Base-by-base conservation (phyloP, 92 coral and sea anemone species). In the Bergia puertoricense region DNA sequence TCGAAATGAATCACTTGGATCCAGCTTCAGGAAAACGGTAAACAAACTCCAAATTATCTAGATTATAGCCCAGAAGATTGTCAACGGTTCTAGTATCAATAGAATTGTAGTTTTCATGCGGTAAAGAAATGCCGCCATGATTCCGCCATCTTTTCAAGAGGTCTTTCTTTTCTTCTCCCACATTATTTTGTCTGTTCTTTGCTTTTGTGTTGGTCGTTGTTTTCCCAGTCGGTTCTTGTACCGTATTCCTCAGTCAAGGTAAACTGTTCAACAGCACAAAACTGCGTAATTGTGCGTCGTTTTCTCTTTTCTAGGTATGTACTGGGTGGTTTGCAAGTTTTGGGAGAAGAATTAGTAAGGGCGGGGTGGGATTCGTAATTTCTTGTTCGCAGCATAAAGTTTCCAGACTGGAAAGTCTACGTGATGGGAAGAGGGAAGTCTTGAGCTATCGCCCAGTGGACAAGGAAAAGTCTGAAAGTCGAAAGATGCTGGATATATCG, bases 1-100 rank as follows among this genome's bases (percentile, higher is more conserved):
- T 69, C 77, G 67, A 84, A 45, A 46, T 71, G 87, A 84, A 72
- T 84, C 87, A 48, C 79, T 84, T 73, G 87, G 87, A 84, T 84
- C 87, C 87, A 84, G 77, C 87, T 84, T 43, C 87, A 84, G 79
- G 78, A 71, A 62, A 44, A 84, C 87, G 87, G 87, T 84, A 84
- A 30, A 84, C 50, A 67, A 66, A 44, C 76, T 82, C 86, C 76
- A 82, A 67, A 65, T 65, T 82, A 82, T 66, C 87, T 84, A 44
- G 79, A 84, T 74, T 74, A 45, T 74, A 74, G 77, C 44, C 77
- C 14, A 74, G 43, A 74, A 74, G 42, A 68, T 22, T 46, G 18
- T 84, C 85, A 46, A 48, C 77, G 77, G 78, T 84, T 71, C 59
- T 15, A 45, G 10, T 79, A 51, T 79, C 65, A 9, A 79, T 48